Evolutionary conservation across 2,888 invertebrate genomes (phyloP), one percentile per base, ranked within the genome.

Genomic region (Parnassius apollo): DNA sequence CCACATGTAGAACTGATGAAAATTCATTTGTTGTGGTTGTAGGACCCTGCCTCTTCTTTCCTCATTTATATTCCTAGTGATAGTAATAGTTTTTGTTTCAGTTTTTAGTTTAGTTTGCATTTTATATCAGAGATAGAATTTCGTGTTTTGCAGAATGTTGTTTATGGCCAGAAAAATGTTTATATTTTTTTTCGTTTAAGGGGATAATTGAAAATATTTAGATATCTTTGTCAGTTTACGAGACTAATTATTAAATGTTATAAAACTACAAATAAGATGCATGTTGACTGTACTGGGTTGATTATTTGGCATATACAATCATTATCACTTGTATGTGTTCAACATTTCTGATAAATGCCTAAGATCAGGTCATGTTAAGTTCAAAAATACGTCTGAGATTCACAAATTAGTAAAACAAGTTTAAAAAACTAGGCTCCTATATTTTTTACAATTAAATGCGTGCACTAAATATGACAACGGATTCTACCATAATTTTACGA

Each of bases 71-170:
- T 61, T 61, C 54, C 60, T 50, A 49, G 55, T 61, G 55, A 49
- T 55, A 18, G 18, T 18, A 18, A 50, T 54, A 60, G 54, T 49
- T 60, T 49, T 50, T 61, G 60, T 61, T 61, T 61, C 55, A 61
- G 13, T n/a, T 50, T 55, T 55, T 61, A 61, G 55, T 55, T 61
- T 55, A 61, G 50, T 55, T 48, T 42, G 35, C 60, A 61, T 8
- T 22, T 44, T 18, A 18, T 18, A 18, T 42, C 49, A 55, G 44
- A 25, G 55, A 61, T 61, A 60, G 48, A 59, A 53, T 54, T 60
- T 60, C 55, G 54, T 55, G 60, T 54, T 60, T 60, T 60, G 42
- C 53, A 25, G 60, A 60, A 49, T 54, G 60, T 54, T 44, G 48
- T 48, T 54, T 55, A 42, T 60, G 42, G 13, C 13, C 44, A 25